Evolutionary conservation across 2,888 invertebrate species (phyloP).

Genomic region (Cetonia aurata): DNA sequence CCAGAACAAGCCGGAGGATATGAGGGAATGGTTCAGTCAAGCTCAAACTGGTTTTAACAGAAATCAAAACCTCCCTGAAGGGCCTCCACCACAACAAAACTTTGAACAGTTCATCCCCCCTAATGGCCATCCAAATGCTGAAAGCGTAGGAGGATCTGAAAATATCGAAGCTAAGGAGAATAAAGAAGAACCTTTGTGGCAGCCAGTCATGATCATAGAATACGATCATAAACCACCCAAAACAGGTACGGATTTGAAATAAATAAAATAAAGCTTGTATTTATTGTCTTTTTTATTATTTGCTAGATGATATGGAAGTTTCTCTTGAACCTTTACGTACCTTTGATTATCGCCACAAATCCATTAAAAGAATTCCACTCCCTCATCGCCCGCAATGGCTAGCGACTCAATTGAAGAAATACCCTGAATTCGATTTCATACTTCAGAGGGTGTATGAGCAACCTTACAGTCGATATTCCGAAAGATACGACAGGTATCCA

Average conservation of each 20-base stretch:
- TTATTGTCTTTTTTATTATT: neutral
- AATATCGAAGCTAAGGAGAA: neutral
- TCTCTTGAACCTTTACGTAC: conserved; percentile 76
- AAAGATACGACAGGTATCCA: conserved; percentile 36
- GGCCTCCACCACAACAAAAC: neutral
- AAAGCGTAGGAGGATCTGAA: neutral
- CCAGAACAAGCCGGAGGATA: neutral
- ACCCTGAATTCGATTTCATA: conserved; percentile 62
- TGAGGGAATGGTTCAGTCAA: neutral
- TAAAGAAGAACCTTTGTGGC: conserved; percentile 68
- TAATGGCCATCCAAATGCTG: neutral
- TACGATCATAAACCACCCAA: conserved; percentile 76
- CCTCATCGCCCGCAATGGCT: conserved; percentile 64
- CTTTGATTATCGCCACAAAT: conserved; percentile 79
- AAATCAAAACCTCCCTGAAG: neutral
- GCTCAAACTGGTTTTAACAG: conserved; percentile 6
- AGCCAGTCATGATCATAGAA: conserved; percentile 76
- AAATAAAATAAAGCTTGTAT: conserved; percentile 5
- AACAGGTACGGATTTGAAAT: conserved; percentile 56
- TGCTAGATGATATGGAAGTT: conserved; percentile 63
- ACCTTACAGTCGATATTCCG: conserved; percentile 40
- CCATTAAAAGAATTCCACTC: conserved; percentile 65
- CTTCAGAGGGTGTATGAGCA: conserved; percentile 54
- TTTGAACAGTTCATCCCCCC: neutral
- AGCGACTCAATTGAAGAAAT: conserved; percentile 58